Conservation (phyloP, 2,888 invertebrate species). For the Plemyria rubiginata region DNA sequence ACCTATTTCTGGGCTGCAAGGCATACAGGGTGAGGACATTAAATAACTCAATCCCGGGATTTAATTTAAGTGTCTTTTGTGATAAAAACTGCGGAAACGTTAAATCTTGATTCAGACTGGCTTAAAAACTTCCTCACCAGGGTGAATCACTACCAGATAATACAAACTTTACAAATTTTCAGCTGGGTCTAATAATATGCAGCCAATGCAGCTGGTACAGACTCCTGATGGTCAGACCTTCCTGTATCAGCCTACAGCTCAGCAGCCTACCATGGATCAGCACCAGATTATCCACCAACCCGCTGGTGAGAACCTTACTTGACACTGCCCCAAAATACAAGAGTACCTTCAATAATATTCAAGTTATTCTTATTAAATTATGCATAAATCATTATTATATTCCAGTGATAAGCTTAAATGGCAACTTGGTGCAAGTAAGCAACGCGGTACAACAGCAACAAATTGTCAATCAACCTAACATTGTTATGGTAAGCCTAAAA, state of each 20-base stretch:
- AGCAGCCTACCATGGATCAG: slow-evolving; percentile 72
- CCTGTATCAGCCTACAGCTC: slow-evolving; percentile 90
- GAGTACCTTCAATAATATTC: no score
- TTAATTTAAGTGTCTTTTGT: no score
- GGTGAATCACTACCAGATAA: background rate
- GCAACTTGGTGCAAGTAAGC: slow-evolving; percentile 89
- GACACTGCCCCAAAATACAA: no score
- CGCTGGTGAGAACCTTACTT: slow-evolving; percentile 63
- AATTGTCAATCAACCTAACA: slow-evolving; percentile 88
- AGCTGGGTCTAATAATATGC: slow-evolving; percentile 86
- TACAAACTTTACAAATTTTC: slow-evolving; percentile 60
- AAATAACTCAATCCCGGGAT: no score
- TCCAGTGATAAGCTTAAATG: slow-evolving; percentile 90
- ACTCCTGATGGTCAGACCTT: slow-evolving; percentile 97
- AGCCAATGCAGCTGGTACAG: slow-evolving; percentile 95
- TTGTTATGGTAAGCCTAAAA: slow-evolving; percentile 88
- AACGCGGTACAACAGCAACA: slow-evolving; percentile 78
- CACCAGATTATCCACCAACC: slow-evolving; percentile 79
- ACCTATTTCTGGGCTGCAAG: slow-evolving; percentile 88
- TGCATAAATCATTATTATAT: slow-evolving; percentile 41
- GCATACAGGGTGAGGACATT: slow-evolving; percentile 42
- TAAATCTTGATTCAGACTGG: no score
- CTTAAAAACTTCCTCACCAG: no score
- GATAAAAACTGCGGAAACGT: no score
- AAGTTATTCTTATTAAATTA: no score